phyloP scores from a whole-genome alignment of 2,113 vertebrate species.

The Pseudopipra pipra region DNA sequence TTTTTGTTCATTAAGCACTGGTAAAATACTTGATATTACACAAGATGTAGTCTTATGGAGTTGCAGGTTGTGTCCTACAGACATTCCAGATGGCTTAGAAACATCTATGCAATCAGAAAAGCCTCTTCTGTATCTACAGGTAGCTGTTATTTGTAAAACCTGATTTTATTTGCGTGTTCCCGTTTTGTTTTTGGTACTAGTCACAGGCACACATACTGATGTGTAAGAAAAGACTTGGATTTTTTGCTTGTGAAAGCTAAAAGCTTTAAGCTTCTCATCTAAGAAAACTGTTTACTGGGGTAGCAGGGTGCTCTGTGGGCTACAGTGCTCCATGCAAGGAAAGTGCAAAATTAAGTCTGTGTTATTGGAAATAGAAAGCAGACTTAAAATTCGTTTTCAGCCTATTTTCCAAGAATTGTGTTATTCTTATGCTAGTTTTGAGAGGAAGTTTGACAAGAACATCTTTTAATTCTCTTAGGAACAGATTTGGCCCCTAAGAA shows the following conservation, averaged over 20 bases:
- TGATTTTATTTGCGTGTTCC: neutral
- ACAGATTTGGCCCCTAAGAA: neutral
- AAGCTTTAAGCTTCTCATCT: neutral
- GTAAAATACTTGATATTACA: neutral
- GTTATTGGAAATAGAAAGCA: neutral
- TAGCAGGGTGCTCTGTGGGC: neutral
- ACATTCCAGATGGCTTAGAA: neutral
- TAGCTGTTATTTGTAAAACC: neutral
- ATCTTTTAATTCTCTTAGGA: neutral
- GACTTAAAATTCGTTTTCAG: neutral
- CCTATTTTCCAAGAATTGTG: neutral
- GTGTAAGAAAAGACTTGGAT: neutral
- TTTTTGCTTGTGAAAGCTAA: neutral
- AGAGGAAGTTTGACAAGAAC: neutral
- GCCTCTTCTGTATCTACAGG: neutral
- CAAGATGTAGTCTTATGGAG: neutral
- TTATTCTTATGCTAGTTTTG: neutral
- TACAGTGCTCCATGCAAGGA: neutral
- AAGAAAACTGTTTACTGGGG: neutral
- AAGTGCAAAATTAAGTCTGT: neutral
- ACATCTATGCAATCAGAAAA: neutral
- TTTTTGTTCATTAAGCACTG: constrained; percentile 6
- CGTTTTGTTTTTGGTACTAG: neutral
- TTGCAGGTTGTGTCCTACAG: neutral
- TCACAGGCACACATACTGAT: neutral